Conservation (phyloP, 2,797 vertebrate genomes). For the Buphagus erythrorhynchus region DNA sequence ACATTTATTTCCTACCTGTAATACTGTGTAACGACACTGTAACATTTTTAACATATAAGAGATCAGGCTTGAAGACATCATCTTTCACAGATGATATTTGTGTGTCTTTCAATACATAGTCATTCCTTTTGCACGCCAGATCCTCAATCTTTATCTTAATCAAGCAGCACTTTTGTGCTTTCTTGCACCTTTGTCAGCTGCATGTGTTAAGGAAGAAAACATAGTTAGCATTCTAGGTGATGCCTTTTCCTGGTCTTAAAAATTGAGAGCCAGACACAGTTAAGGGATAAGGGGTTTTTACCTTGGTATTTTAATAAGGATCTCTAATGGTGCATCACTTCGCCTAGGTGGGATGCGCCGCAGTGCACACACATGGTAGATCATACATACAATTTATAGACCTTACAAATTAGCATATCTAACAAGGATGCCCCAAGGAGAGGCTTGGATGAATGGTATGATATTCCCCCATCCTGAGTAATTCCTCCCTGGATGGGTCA, state of each 20-base stretch:
- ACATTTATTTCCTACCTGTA: background rate
- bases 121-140: background rate
- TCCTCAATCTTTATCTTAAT: background rate
- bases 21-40: background rate
- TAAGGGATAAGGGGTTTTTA: background rate
- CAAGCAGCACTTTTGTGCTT: background rate
- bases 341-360: accelerated
- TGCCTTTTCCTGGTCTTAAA: background rate
- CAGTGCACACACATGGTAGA: background rate
- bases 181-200: background rate
- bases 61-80: background rate
- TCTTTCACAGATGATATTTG: background rate
- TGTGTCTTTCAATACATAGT: background rate
- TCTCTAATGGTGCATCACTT: background rate
- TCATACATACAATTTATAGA: accelerated
- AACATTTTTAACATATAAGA: background rate
- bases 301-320: background rate
- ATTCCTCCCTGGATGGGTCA: background rate
- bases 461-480: background rate
- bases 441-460: background rate
- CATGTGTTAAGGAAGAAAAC: background rate
- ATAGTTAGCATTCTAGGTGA: accelerated
- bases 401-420: background rate
- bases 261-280: background rate
- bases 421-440: background rate